Conservation (phyloP, 2,888 invertebrate species). For the Rhamnusium bicolor region DNA sequence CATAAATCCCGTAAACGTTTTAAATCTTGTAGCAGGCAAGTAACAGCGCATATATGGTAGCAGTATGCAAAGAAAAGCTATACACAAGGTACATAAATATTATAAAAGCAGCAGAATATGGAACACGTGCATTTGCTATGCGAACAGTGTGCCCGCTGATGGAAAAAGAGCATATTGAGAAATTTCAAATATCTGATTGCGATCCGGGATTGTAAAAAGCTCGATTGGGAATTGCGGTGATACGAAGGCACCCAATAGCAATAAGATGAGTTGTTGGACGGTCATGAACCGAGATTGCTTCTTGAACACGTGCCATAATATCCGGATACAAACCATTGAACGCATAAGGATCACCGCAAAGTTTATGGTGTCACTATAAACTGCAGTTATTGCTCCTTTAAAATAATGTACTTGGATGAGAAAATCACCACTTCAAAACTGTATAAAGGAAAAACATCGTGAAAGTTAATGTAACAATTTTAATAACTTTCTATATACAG, state of each 20-base stretch:
- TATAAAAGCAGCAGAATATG: conserved; percentile 44
- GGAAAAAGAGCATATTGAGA: conserved; percentile 57
- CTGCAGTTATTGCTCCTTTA: background rate
- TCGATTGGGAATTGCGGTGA: conserved; percentile 51
- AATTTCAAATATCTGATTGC: conserved; percentile 60
- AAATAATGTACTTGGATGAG: background rate
- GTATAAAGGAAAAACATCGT: background rate
- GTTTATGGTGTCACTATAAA: background rate
- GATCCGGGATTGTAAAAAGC: conserved; percentile 55
- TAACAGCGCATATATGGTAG: conserved; percentile 32
- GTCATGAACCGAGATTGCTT: conserved; percentile 54
- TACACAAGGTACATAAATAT: conserved; percentile 47
- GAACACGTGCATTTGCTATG: conserved; percentile 50
- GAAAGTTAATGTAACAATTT: background rate
- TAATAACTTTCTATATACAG: background rate
- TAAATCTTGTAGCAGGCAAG: conserved; percentile 28
- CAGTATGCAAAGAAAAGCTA: conserved; percentile 17
- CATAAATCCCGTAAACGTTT: conserved; percentile 36
- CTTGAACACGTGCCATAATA: conserved; percentile 51
- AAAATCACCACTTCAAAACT: background rate
- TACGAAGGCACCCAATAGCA: conserved; percentile 45
- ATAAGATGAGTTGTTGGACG: conserved; percentile 54
- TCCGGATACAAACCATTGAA: conserved; percentile 30
- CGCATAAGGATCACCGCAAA: background rate
- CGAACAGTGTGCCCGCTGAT: conserved; percentile 42